Conservation (phyloP, 2,888 invertebrate species). For the Drosophila sordidapex region DNA sequence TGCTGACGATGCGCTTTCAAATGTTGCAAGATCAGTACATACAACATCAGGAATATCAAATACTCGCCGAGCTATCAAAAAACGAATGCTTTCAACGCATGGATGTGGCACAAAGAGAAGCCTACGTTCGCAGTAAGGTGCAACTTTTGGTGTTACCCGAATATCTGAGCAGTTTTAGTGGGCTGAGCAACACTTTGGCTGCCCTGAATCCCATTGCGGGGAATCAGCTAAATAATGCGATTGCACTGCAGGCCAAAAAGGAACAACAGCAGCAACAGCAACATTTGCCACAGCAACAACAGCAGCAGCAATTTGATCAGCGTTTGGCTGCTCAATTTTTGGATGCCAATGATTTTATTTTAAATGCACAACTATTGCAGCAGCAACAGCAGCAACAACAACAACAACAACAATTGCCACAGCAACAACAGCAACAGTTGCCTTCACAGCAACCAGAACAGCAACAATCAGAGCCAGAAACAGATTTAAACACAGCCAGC, state of each 20-base stretch:
- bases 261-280: conserved; percentile 64
- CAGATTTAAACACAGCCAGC: conserved; percentile 27
- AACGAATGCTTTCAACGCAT: conserved; percentile 82
- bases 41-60: conserved; percentile 81
- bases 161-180: conserved; percentile 80
- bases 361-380: conserved; percentile 70
- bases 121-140: conserved; percentile 81
- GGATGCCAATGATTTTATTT: conserved; percentile 73
- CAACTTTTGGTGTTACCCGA: conserved; percentile 81
- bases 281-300: conserved; percentile 65
- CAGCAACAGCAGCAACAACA: conserved; percentile 60
- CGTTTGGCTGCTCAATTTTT: conserved; percentile 51
- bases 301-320: conserved; percentile 48
- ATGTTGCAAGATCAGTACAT: conserved; percentile 83
- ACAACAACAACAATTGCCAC: conserved; percentile 16
- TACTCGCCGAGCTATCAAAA: conserved; percentile 76
- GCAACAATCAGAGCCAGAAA: neutral
- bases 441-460: conserved; percentile 18
- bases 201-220: conserved; percentile 79
- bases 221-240: conserved; percentile 76
- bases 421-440: neutral
- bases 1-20: conserved; percentile 82
- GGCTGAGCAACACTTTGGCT: conserved; percentile 78
- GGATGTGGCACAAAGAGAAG: conserved; percentile 77
- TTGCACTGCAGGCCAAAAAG: conserved; percentile 77